Conservation (phyloP, 2,113 vertebrate genomes). For the Herpailurus yagouaroundi region DNA sequence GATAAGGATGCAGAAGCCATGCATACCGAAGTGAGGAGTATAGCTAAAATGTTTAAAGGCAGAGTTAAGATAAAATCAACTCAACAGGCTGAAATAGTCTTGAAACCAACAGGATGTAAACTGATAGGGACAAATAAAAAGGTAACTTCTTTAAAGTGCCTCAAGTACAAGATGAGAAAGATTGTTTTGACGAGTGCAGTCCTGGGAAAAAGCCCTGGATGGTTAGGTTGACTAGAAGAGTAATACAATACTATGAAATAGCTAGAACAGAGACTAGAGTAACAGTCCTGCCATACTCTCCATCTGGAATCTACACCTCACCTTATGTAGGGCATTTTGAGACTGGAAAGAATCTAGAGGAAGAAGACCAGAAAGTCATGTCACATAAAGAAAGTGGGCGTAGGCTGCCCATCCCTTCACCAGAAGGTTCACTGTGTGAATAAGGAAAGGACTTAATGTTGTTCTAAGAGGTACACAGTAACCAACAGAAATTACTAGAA, state of each 20-base stretch:
- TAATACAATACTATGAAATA: neutral
- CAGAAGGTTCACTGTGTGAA: neutral
- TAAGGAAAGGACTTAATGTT: neutral
- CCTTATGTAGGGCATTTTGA: neutral
- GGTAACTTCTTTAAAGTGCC: neutral
- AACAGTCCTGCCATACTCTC: neutral
- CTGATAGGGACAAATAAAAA: neutral
- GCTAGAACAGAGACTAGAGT: neutral
- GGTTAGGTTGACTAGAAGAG: neutral
- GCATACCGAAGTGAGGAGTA: neutral
- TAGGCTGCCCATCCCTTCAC: neutral
- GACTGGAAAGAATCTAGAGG: neutral
- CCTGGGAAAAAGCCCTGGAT: neutral
- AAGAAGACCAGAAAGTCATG: neutral
- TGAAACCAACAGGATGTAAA: neutral
- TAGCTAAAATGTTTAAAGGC: neutral
- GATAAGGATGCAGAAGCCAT: neutral
- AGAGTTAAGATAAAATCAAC: conserved; percentile 18
- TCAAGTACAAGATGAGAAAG: neutral
- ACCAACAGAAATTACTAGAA: conserved; percentile 11
- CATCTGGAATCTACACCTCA: neutral
- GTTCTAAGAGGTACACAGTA: neutral
- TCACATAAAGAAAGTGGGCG: neutral
- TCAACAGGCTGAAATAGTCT: neutral
- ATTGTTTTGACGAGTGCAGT: neutral